Base-by-base conservation (phyloP, 2,888 invertebrate species). In the Caenorhabditis sp. region DNA sequence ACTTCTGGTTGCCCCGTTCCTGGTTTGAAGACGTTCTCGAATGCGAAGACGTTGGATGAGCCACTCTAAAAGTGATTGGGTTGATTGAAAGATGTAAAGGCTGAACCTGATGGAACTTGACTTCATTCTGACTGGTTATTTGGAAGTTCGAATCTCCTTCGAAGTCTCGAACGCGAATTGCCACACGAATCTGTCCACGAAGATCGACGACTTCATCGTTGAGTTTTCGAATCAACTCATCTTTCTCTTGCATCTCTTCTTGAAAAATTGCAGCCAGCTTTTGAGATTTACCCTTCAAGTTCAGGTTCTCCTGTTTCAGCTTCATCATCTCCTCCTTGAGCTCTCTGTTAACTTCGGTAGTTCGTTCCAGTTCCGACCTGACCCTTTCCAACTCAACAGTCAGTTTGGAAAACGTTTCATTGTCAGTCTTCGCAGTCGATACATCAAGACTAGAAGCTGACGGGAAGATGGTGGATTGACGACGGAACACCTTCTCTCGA, bases 131-230 rank as follows among this genome's bases (percentile, higher is more conserved):
- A 19, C 61, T 64, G 12, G 41, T 61, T 1, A 70, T 56, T 6
- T 51, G 54, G 49, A 74, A 69, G 16, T 54, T 47, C 3, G 22
- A 41, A 19, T 51, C 54, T 24, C 41, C 35, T 5, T 74, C 56
- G 2, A 35, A 22, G 14, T 82, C 76, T 14, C 88, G 84, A 56
- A 85, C 77, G 6, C 87, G 59, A 1, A 88, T 77, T 0, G 82
- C 85, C 26, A 88, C 87, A 6, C 88, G 74, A 31, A 88, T 87
- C 38, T 86, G 84, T 8, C 88, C 88, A 76, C 84, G 59, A 14
- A 85, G 54, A 56, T 89, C 87, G 19, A 89, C 87, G 22, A 86
- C 66, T 24, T 76, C 66, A 31, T 89, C 85, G 56, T 86, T 84
- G 6, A 88, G 61, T 19, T 73, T 35, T 3, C 87, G 68, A 31